phyloP scores from a whole-genome alignment of 2,888 invertebrate species.

The Hoplodrina blanda region DNA sequence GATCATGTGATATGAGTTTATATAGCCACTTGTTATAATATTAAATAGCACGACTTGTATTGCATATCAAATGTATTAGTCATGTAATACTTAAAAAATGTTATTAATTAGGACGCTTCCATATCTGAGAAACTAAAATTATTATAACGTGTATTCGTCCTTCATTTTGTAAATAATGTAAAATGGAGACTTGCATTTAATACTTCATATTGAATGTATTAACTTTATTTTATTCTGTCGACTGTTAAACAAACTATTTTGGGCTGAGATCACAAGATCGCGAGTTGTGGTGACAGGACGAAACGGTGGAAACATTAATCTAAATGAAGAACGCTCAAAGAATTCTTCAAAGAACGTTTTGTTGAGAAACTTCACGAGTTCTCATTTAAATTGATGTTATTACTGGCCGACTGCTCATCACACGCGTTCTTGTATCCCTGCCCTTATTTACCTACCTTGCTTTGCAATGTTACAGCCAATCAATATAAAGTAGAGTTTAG shows the following conservation, averaged over 20 bases:
- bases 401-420: conserved; percentile 18
- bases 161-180: conserved; percentile 66
- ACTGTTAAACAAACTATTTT: conserved; percentile 60
- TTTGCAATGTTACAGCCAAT: conserved; percentile 59
- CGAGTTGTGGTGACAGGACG: conserved; percentile 52
- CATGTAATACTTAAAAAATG: conserved; percentile 74
- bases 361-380: conserved; percentile 27
- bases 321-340: conserved; percentile 50
- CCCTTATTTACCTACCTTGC: conserved; percentile 69
- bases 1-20: conserved; percentile 88
- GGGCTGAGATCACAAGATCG: conserved; percentile 60
- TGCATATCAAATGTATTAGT: conserved; percentile 88
- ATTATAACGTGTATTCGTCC: conserved; percentile 64
- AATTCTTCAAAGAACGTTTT: conserved; percentile 38
- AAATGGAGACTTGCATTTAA: conserved; percentile 71
- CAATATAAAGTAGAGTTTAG: conserved; percentile 57
- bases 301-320: conserved; percentile 58
- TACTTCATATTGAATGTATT: conserved; percentile 71
- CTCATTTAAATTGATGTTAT: conserved; percentile 43
- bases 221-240: conserved; percentile 52
- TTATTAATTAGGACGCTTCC: conserved; percentile 75
- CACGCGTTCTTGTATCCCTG: conserved; percentile 19
- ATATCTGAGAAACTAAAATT: conserved; percentile 70
- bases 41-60: conserved; percentile 87
- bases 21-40: conserved; percentile 88